Evolutionary conservation across 2,113 vertebrate species (phyloP).

Genomic region (Lampris incognitus): DNA sequence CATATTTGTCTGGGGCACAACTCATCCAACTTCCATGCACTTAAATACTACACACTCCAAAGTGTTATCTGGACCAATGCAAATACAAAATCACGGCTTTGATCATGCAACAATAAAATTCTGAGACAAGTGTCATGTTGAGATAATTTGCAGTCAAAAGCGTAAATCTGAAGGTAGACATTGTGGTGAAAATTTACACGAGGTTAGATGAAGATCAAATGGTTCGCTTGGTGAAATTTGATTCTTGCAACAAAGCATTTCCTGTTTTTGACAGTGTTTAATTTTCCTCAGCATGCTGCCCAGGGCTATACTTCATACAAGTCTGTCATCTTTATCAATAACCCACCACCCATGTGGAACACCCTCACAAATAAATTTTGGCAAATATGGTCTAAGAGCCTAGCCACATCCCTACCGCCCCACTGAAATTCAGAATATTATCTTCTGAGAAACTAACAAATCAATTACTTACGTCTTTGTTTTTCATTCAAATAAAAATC

Average conservation of each 20-base stretch:
- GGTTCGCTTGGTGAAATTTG: no score
- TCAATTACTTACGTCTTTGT: constrained; percentile 63
- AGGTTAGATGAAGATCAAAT: no score
- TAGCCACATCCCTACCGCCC: background rate
- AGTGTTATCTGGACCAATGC: constrained; percentile 11
- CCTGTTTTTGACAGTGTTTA: no score
- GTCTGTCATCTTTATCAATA: no score
- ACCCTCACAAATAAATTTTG: no score
- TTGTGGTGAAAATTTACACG: no score
- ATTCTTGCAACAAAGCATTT: no score
- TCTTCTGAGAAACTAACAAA: background rate
- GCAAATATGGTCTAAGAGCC: background rate
- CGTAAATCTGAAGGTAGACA: no score
- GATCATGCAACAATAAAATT: constrained; percentile 2
- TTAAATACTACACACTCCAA: constrained; percentile 26
- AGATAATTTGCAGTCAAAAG: background rate
- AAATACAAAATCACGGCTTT: background rate
- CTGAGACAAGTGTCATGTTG: background rate
- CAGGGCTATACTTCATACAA: no score
- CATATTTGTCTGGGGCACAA: background rate
- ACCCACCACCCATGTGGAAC: no score
- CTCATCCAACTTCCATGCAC: constrained; percentile 15
- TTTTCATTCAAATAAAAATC: constrained; percentile 58
- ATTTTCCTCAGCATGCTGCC: no score
- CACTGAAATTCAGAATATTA: background rate